Percentiles rank a stretch among this genome's conserved stretches.
Conservation (phyloP, 2,113 vertebrate species). For the Eudyptes chrysolophus region DNA sequence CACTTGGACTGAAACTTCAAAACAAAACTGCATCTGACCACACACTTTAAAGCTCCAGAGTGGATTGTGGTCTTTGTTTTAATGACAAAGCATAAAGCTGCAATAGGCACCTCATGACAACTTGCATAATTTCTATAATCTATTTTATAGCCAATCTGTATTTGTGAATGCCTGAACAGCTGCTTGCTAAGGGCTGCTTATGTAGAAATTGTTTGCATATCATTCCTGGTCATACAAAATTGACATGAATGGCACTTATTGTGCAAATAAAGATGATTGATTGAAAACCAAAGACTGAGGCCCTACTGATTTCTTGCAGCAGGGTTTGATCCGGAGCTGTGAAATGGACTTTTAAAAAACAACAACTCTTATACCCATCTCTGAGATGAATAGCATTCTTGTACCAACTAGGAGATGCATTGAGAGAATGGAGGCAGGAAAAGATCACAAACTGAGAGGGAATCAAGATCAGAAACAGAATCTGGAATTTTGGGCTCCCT, state of each 20-base stretch:
- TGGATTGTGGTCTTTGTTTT: not conserved
- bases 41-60: not conserved
- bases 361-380: not conserved
- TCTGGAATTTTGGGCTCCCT: not conserved
- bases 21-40: not conserved
- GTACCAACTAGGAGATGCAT: not conserved
- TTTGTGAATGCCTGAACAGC: not conserved
- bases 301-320: not conserved
- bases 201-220: not conserved
- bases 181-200: not conserved
- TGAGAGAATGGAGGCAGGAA: not conserved
- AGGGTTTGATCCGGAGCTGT: not conserved
- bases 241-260: not conserved
- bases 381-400: not conserved
- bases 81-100: not conserved
- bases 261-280: not conserved
- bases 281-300: not conserved
- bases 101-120: not conserved
- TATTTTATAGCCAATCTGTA: not conserved
- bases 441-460: not conserved
- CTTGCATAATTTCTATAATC: not conserved
- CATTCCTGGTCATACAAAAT: not conserved
- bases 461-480: not conserved
- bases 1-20: not conserved
- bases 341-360: not conserved